These are phyloP conservation scores for Typhlichthys subterraneus DNA, from an alignment of 2,797 vertebrate species.

Conservation along the genomic window DNA sequence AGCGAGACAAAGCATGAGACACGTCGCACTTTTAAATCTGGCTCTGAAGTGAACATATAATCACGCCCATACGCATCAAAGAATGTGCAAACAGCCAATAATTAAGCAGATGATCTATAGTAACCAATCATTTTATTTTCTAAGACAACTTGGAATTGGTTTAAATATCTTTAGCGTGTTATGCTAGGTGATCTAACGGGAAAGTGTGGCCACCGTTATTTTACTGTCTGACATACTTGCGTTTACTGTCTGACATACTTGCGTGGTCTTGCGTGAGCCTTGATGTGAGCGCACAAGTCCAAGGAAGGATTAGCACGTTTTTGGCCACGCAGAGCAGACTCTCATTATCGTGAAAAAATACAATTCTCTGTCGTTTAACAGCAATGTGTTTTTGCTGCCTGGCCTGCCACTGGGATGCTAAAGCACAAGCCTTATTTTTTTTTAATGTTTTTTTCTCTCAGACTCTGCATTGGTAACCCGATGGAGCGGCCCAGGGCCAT, in stretches of 20 bases:
- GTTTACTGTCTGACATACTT: constrained; percentile 22
- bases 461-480: constrained; percentile 37
- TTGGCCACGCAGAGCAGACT: constrained; percentile 63
- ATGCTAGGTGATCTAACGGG: constrained; percentile 19
- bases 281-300: constrained; percentile 67
- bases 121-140: constrained; percentile 31
- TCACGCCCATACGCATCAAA: constrained; percentile 50
- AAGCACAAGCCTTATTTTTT: constrained; percentile 34
- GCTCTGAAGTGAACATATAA: constrained; percentile 44
- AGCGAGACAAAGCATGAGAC: constrained; percentile 29
- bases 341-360: constrained; percentile 67
- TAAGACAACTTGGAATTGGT: constrained; percentile 26
- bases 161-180: constrained; percentile 18
- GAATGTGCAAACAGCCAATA: constrained; percentile 49
- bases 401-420: constrained; percentile 45
- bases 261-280: not conserved
- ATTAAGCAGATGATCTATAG: constrained; percentile 48
- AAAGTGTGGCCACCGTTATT: constrained; percentile 28
- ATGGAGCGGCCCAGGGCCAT: constrained; percentile 35
- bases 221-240: constrained; percentile 25
- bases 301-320: constrained; percentile 62
- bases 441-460: constrained; percentile 31
- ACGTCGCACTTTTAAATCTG: constrained; percentile 37
- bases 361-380: constrained; percentile 66
- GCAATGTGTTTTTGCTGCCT: constrained; percentile 21